A percentile compares a stretch with the other conserved stretches of the same genome.
Evolutionary conservation across 2,797 vertebrate genomes (phyloP).

Genomic region (Streptopelia turtur): DNA sequence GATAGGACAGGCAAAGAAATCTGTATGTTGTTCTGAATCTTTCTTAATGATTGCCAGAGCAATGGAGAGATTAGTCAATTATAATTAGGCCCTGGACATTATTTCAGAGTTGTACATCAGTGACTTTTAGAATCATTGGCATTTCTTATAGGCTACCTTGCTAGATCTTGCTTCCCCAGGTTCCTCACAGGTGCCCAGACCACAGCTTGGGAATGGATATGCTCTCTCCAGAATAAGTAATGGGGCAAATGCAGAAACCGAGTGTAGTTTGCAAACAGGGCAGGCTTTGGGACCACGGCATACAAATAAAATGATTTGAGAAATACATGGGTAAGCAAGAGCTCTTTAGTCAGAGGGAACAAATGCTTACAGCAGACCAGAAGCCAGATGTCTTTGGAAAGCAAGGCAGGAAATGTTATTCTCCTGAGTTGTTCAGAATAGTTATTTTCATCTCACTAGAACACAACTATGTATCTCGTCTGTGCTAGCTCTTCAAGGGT

Average conservation of each 20-base stretch:
- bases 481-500: background rate
- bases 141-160: background rate
- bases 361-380: constrained; percentile 15
- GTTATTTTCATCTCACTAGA: background rate
- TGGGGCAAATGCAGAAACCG: background rate
- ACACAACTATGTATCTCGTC: background rate
- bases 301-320: background rate
- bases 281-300: background rate
- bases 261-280: background rate
- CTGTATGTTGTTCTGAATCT: background rate
- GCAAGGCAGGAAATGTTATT: constrained; percentile 23
- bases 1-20: background rate
- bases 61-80: background rate
- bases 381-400: background rate
- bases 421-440: background rate
- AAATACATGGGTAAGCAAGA: background rate
- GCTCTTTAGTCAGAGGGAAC: background rate
- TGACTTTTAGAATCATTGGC: background rate
- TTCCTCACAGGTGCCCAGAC: background rate
- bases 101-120: background rate
- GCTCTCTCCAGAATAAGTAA: background rate
- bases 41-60: background rate
- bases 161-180: background rate
- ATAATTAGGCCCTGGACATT: background rate
- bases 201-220: background rate